Percentiles rank a stretch among this genome's conserved stretches.
phyloP scores from a whole-genome alignment of 2,113 vertebrate species.

The Oceanodroma tethys region DNA sequence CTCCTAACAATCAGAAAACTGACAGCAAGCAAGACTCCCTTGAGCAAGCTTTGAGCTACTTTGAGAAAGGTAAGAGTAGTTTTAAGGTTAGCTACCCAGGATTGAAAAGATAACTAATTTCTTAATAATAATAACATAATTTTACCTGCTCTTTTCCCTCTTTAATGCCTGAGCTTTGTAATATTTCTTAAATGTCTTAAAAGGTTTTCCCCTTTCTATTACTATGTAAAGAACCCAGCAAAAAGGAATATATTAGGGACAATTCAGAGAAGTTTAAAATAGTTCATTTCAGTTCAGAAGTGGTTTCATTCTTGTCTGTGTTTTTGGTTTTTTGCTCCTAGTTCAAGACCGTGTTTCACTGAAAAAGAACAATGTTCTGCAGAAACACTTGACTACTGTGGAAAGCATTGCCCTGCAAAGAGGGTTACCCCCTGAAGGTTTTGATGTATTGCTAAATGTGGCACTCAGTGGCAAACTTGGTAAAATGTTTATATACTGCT shows the following conservation, averaged over 20 bases:
- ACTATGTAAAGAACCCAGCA: not conserved
- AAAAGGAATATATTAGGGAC: not conserved
- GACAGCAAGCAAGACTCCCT: slow-evolving; percentile 61
- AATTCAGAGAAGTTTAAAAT: not conserved
- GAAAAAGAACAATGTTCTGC: slow-evolving; percentile 66
- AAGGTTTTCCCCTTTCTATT: not conserved
- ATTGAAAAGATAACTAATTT: not conserved
- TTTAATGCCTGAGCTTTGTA: not conserved
- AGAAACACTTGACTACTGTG: slow-evolving; percentile 78
- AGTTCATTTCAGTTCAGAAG: not conserved
- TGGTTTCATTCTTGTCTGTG: not conserved
- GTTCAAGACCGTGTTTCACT: slow-evolving; percentile 68
- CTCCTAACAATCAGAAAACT: not conserved
- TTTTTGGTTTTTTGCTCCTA: slow-evolving; percentile 21
- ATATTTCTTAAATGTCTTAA: not conserved
- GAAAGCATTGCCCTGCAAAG: slow-evolving; percentile 78
- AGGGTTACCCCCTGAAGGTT: slow-evolving; percentile 82
- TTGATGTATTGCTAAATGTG: slow-evolving; percentile 81
- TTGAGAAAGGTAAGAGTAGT: slow-evolving; percentile 68
- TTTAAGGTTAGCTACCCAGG: not conserved
- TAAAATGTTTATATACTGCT: slow-evolving; percentile 55
- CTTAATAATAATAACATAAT: not conserved
- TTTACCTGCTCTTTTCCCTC: not conserved
- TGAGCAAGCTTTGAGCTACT: slow-evolving; percentile 76
- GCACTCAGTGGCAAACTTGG: slow-evolving; percentile 86